Conservation (phyloP, 2,797 vertebrate genomes). For the Cygnus olor region DNA sequence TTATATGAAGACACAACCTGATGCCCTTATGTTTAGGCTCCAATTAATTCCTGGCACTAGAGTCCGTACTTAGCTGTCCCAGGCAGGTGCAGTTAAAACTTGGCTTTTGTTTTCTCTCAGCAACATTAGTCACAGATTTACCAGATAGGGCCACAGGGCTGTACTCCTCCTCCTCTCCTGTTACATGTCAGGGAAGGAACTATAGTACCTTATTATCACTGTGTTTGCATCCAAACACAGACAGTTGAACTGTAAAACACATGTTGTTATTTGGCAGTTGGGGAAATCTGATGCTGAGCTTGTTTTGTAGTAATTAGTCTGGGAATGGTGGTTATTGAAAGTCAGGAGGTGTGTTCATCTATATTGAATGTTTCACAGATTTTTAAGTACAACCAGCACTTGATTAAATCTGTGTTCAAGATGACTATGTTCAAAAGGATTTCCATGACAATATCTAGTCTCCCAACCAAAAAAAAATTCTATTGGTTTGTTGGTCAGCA, state of each 20-base stretch:
- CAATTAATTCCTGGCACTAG: background rate
- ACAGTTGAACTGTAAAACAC: background rate
- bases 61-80: background rate
- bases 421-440: background rate
- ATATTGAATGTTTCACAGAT: background rate
- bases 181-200: background rate
- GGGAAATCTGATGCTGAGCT: background rate
- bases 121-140: background rate
- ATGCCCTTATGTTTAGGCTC: background rate
- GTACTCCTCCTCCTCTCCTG: constrained; percentile 24
- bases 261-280: background rate
- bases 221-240: background rate
- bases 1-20: background rate
- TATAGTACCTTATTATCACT: background rate
- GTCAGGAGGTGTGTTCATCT: background rate
- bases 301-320: background rate
- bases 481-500: background rate
- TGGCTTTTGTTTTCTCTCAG: background rate
- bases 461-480: background rate
- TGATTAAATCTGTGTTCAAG: background rate
- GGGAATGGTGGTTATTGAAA: background rate
- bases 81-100: background rate
- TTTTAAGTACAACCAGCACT: background rate
- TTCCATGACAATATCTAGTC: background rate
- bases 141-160: background rate